Base-by-base conservation (phyloP, 2,113 vertebrate genomes). In the Prolemur simus region DNA sequence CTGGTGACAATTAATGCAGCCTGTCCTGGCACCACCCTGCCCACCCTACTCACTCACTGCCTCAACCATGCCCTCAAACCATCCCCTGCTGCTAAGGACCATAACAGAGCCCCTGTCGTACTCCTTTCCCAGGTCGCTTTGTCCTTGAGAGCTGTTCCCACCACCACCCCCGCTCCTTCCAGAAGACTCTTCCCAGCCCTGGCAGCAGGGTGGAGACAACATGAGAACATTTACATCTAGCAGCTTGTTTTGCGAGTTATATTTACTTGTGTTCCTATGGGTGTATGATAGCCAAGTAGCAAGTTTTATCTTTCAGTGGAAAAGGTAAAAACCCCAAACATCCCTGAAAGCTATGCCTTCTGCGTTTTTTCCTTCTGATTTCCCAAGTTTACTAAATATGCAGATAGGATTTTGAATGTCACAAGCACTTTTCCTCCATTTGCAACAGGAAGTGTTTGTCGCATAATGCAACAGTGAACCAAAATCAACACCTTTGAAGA, bases 61-160 rank as follows among this genome's bases (percentile, higher is more conserved):
- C 98, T 98, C 94, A 27, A 13, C 96, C 2, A 0, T 97, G 91
- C 98, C 89, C n/a, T 96, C 95, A 97, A 91, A 97, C 96, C 97
- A 98, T 95, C 98, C 97, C 99, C 98, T 95, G 98, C 99, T 99
- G 98, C 98, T 98, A 98, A 99, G 98, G 99, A 98, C 99, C 98
- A 97, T 99, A 98, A 99, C 99, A 99, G 99, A 99, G 98, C 97
- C 99, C 98, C 98, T 98, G 98, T 98, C 98, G 99, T 98, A 98
- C 95, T 98, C 98, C 98, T 99, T 98, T 98, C 98, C 98, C 97
- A 93, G 94, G 69, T 97, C 98, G 98, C 98, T 98, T 98, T 99
- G 98, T 98, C 98, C 98, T 97, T 34, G 95, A 98, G 98, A 98
- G 97, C 98, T 99, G 98, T 99, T 68, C 73, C 4, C 8, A 29